phyloP scores from a whole-genome alignment of 2,797 vertebrate species.

The Macropodus opercularis region DNA sequence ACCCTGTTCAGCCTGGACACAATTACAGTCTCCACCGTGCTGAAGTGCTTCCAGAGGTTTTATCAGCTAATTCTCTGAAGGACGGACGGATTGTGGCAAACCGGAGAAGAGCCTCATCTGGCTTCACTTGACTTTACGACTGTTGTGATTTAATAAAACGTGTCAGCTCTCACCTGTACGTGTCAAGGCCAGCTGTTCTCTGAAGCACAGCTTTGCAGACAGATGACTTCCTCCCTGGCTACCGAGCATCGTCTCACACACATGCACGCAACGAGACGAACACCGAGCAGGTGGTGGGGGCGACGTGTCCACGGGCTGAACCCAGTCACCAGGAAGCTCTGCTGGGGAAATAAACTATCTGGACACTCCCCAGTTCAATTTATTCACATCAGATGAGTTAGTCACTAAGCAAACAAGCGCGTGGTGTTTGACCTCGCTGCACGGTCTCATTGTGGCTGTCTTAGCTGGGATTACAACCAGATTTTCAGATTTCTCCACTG shows the following conservation, averaged over 20 bases:
- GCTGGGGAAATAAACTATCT: constrained; percentile 68
- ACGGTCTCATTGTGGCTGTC: constrained; percentile 33
- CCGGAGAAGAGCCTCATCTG: constrained; percentile 59
- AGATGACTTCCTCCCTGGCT: constrained; percentile 72
- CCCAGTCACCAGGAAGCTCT: constrained; percentile 54
- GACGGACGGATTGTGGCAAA: not conserved
- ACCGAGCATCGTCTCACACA: constrained; percentile 55
- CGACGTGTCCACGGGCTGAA: constrained; percentile 32
- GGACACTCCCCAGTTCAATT: constrained; percentile 44
- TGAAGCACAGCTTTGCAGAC: constrained; percentile 50
- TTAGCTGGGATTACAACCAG: constrained; percentile 37
- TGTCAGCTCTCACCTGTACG: constrained; percentile 68
- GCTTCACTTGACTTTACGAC: constrained; percentile 59
- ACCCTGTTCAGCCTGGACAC: constrained; percentile 9
- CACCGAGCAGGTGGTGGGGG: not conserved
- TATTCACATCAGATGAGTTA: constrained; percentile 45
- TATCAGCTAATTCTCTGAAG: constrained; percentile 20
- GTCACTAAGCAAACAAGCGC: constrained; percentile 53
- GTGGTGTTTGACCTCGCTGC: constrained; percentile 30
- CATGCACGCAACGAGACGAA: constrained; percentile 4
- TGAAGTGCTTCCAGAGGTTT: constrained; percentile 27
- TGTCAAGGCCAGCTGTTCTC: constrained; percentile 37
- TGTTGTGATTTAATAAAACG: constrained; percentile 61
- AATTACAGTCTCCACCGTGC: not conserved
- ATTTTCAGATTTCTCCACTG: constrained; percentile 21